These are phyloP conservation scores for Drymodes brunneopygia DNA, from an alignment of 2,113 vertebrate species.

Conservation along the genomic window DNA sequence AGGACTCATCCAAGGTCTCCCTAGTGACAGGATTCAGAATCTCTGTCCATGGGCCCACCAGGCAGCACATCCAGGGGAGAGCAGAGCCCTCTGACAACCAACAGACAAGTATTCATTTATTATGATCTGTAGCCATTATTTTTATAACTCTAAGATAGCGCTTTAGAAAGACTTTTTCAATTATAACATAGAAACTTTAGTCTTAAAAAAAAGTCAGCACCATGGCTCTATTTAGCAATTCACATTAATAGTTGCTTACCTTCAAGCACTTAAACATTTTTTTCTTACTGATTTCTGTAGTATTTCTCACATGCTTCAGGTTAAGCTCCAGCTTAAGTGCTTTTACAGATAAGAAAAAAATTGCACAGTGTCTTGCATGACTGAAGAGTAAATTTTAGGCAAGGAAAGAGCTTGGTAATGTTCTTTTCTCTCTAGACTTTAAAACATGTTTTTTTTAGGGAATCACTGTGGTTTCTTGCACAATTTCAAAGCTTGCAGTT, in stretches of 20 bases:
- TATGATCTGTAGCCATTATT: not conserved
- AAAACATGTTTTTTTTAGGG: not conserved
- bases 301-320: not conserved
- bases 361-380: not conserved
- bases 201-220: not conserved
- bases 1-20: not conserved
- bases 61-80: not conserved
- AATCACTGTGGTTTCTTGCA: not conserved
- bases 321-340: conserved; percentile 12
- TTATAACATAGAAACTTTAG: not conserved
- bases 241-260: not conserved
- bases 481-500: not conserved
- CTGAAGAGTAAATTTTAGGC: not conserved
- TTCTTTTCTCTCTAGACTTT: not conserved
- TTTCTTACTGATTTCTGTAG: conserved; percentile 7
- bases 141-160: not conserved
- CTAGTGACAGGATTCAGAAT: not conserved
- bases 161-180: not conserved
- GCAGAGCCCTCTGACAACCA: not conserved
- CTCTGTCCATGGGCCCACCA: not conserved
- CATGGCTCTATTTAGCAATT: not conserved
- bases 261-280: not conserved
- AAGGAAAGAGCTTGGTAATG: not conserved
- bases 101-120: not conserved
- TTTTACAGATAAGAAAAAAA: not conserved